Percentiles rank a stretch among this genome's conserved stretches.
Evolutionary conservation across 1,140 invertebrate species (phyloP).

Genomic region (Diabrotica virgifera): DNA sequence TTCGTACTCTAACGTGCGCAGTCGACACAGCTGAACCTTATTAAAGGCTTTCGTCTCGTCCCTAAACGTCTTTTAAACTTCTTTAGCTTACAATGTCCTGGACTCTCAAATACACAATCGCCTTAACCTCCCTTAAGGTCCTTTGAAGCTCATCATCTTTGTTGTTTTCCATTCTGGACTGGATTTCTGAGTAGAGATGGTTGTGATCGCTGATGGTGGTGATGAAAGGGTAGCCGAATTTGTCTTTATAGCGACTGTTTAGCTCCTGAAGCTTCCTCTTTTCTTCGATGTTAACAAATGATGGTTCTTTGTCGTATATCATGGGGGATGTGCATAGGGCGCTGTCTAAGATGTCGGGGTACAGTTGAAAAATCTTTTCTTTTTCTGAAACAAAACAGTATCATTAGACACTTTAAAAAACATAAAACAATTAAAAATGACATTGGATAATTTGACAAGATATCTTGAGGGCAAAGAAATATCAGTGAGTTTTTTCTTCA

Average conservation of each 20-base stretch:
- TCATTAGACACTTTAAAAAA: no score
- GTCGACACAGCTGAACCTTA: no score
- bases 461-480: no score
- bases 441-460: no score
- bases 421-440: no score
- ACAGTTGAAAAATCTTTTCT: slow-evolving; percentile 54
- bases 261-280: slow-evolving; percentile 51
- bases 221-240: slow-evolving; percentile 70
- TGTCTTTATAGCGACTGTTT: slow-evolving; percentile 62
- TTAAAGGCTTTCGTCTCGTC: no score
- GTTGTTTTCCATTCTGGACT: slow-evolving; percentile 55
- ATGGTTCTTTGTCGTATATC: slow-evolving; percentile 54
- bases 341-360: slow-evolving; percentile 65
- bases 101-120: slow-evolving; percentile 61
- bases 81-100: slow-evolving; percentile 51
- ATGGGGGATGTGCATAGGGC: slow-evolving; percentile 56
- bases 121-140: slow-evolving; percentile 67
- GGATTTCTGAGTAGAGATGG: slow-evolving; percentile 58
- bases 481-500: no score
- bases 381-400: slow-evolving; percentile 53
- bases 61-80: no score
- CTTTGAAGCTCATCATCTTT: slow-evolving; percentile 55
- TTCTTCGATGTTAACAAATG: slow-evolving; percentile 54
- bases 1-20: no score
- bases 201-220: slow-evolving; percentile 63